phyloP scores from a whole-genome alignment of 2,113 vertebrate species.

The Nibea coibor region DNA sequence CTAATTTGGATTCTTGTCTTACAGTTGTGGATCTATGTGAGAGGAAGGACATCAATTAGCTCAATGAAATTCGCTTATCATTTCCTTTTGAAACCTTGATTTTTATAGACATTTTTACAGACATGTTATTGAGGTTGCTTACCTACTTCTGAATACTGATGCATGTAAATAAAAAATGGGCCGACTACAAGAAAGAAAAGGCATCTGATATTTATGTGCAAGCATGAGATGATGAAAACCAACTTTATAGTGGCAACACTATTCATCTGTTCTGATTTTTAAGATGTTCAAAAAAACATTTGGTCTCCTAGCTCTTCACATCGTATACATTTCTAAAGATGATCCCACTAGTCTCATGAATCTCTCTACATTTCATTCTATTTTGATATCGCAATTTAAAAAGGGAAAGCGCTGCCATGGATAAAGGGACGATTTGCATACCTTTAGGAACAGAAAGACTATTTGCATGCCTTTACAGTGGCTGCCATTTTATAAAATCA shows the following conservation, averaged over 20 bases:
- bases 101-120: neutral
- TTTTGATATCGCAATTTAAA: slow-evolving; percentile 3
- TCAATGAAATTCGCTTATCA: neutral
- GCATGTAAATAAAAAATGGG: slow-evolving; percentile 1
- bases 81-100: neutral
- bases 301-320: slow-evolving; percentile 1
- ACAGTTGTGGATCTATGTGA: neutral
- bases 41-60: slow-evolving; percentile 9
- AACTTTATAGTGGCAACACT: neutral
- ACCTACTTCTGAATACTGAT: neutral
- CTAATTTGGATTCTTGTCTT: neutral
- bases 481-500: slow-evolving; percentile 28
- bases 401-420: slow-evolving; percentile 1
- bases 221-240: slow-evolving; percentile 17
- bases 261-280: neutral
- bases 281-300: neutral
- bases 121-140: neutral
- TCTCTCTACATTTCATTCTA: slow-evolving; percentile 30
- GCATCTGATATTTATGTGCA: slow-evolving; percentile 27
- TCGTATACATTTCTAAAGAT: slow-evolving; percentile 26
- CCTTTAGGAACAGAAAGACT: slow-evolving; percentile 4
- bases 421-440: slow-evolving; percentile 8
- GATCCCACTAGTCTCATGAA: slow-evolving; percentile 12
- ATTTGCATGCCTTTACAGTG: slow-evolving; percentile 15
- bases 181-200: slow-evolving; percentile 13